A percentile compares a stretch with the other conserved stretches of the same genome.
Evolutionary conservation across 1,140 invertebrate species (phyloP).

Genomic region (Drosophila nigrodunni): DNA sequence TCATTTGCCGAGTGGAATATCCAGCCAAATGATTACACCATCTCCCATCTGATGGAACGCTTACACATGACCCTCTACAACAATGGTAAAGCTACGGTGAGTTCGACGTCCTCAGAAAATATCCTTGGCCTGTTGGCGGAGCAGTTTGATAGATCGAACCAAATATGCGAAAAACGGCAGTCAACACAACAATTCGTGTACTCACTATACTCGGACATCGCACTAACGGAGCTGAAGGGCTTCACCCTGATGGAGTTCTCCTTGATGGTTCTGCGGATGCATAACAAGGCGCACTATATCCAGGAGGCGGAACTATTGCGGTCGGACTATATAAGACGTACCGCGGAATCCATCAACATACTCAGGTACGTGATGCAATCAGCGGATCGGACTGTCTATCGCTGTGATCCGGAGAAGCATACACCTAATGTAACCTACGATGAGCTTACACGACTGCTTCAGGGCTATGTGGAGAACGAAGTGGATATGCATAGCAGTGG

Average conservation of each 20-base stretch:
- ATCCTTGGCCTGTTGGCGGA: not conserved
- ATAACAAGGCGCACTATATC: not conserved
- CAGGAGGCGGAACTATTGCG: not conserved
- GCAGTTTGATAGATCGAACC: not conserved
- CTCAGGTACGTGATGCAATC: not conserved
- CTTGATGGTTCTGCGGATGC: not conserved
- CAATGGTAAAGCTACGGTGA: not conserved
- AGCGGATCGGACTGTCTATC: not conserved
- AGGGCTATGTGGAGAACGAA: slow-evolving; percentile 3
- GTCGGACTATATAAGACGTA: not conserved
- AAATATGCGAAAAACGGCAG: not conserved
- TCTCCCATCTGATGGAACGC: not conserved
- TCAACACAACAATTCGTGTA: slow-evolving; percentile 8
- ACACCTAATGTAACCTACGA: not conserved
- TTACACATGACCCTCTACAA: not conserved
- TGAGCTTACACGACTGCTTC: not conserved
- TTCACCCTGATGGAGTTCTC: slow-evolving; percentile 1
- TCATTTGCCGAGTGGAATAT: not conserved
- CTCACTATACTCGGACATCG: not conserved
- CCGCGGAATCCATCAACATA: not conserved
- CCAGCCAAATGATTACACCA: not conserved
- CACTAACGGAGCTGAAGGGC: not conserved
- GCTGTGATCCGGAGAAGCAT: not conserved
- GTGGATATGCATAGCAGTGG: not conserved
- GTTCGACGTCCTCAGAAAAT: not conserved